Percentiles rank a stretch among this genome's conserved stretches.
These are phyloP conservation scores for Halocynthia aurantium DNA, from an alignment of 23 tunicate genomes.

Conservation along the genomic window DNA sequence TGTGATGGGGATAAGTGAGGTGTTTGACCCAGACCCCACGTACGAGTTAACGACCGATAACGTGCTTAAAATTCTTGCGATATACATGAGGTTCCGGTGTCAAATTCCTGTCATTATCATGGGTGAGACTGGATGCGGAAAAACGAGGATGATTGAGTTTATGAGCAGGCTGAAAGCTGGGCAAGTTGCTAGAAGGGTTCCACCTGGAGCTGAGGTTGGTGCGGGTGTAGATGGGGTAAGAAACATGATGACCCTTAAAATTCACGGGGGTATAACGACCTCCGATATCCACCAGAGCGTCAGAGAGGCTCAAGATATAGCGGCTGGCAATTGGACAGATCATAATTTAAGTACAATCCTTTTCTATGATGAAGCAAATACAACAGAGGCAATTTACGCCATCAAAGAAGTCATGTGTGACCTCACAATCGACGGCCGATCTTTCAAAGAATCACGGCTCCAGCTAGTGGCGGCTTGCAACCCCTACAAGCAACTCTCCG, in stretches of 20 bases:
- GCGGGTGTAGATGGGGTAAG: background rate
- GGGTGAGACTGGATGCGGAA: conserved; percentile 81
- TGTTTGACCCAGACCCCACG: conserved; percentile 59
- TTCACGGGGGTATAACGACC: conserved; percentile 65
- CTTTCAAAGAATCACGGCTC: conserved; percentile 22
- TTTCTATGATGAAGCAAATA: conserved; percentile 76
- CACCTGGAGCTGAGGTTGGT: too few relatives aligned
- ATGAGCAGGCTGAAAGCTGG: conserved; percentile 49
- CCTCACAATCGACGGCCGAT: conserved; percentile 42
- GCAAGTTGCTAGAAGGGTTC: too few relatives aligned
- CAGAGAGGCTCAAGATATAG: conserved; percentile 20
- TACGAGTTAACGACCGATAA: conserved; percentile 69
- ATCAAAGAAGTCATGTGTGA: conserved; percentile 84
- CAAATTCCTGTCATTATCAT: conserved; percentile 54
- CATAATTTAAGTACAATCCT: conserved; percentile 32
- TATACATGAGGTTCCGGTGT: conserved; percentile 65
- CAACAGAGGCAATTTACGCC: conserved; percentile 77
- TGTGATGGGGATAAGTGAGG: conserved; percentile 15
- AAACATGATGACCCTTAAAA: conserved; percentile 57
- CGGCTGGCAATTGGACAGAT: background rate
- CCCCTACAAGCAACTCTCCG: conserved; percentile 49
- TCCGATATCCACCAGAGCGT: conserved; percentile 31
- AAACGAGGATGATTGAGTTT: conserved; percentile 69
- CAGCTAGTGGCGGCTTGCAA: conserved; percentile 65
- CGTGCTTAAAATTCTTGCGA: conserved; percentile 56